Evolutionary conservation across 2,113 vertebrate species (phyloP), one percentile per base, ranked within the genome.

Genomic region (Phaethornis superciliosus): DNA sequence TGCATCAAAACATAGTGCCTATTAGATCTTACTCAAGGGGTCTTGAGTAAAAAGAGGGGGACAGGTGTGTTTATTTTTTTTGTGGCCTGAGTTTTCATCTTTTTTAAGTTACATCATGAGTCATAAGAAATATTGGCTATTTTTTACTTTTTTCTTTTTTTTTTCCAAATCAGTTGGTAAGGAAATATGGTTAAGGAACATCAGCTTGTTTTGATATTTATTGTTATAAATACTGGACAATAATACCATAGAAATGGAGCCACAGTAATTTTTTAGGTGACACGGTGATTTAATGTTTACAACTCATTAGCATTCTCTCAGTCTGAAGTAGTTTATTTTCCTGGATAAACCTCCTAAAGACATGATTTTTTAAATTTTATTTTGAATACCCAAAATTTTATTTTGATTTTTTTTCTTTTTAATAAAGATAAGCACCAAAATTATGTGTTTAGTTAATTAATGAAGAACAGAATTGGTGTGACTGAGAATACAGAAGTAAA

Each of bases 371-470:
- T 13, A 10, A 60, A 26, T 11, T 1, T 11, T 60, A 24, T 83
- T 71, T 78, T 81, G 6, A 81, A 46, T 7, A 12, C n/a, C n/a
- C n/a, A n/a, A n/a, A n/a, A n/a, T n/a, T n/a, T n/a, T n/a, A n/a
- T n/a, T 42, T 47, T 5, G 23, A 5, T 44, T 46, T 19, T 18
- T 20, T 30, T 17, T 42, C 60, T 70, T 88, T 70, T 40, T 3
- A 84, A 71, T 63, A 2, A 86, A 14, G 13, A 47, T 27, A 75
- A 68, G 44, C 22, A 32, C 2, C 14, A 67, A 92, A 71, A 33
- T 21, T 2, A 30, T 0, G 0, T 35, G 3, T 67, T 80, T 63
- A 3, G 32, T 67, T 62, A 74, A 12, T 55, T 67, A 63, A 69
- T 56, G 64, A 93, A 80, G 12, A 80, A 37, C 9, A 72, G 2